Evolutionary conservation across 2,113 vertebrate species (phyloP), one percentile per base, ranked within the genome.

Genomic region (Miniopterus natalensis): DNA sequence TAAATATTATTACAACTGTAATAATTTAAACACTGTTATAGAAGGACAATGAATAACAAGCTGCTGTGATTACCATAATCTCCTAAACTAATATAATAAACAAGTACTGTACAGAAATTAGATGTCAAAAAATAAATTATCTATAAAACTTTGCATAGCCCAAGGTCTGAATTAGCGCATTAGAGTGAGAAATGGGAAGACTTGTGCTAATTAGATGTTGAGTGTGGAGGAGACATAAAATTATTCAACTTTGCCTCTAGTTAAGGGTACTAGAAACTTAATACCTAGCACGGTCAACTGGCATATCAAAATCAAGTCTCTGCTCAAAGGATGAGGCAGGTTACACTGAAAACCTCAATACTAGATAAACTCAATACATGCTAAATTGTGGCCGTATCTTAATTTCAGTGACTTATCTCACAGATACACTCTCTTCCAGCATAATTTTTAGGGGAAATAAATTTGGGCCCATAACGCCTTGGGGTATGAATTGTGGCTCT

Each of bases 21-120:
- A 74, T 81, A 77, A 51, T 80, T 21, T 13, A 70, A 81, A 61
- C 8, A 21, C 51, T 85, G 6, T 47, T 90, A 49, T 0, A 53
- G 45, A 83, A 79, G 42, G 2, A 86, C 10, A 92, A 51, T 29
- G 27, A 92, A 93, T 49, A 73, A 79, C 20, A 59, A 42, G 12
- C 79, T 92, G 59, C 12, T 53, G 49, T 10, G 84, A 61, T 57
- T 86, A 53, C 36, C 71, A 63, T 42, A 49, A 80, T 87, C 80
- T 81, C 51, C 15, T 81, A 81, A 92, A 68, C 17, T 84, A 80
- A 80, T 31, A 14, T 65, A 91, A 65, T 53, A 80, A 84, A 71
- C 18, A 88, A 85, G 85, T 18, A 36, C 36, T 36, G 36, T 36
- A 74, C 6, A 31, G 63, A 90, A 95, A 68, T 79, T 51, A 92